phyloP scores from a whole-genome alignment of 2,888 invertebrate species.

The Amiota minor region DNA sequence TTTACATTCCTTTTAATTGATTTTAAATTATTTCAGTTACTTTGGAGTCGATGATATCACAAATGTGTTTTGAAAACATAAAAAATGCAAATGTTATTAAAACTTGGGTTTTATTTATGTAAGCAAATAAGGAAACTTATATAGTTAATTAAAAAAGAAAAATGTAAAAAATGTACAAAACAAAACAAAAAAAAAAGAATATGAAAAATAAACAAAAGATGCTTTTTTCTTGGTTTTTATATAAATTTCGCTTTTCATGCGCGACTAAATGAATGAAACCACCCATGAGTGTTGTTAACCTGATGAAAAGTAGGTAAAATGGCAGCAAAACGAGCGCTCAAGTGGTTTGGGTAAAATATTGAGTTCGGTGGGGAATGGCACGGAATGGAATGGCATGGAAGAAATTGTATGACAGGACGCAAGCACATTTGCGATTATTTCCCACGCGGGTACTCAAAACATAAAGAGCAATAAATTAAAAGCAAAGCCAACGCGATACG shows the following conservation, averaged over 20 bases:
- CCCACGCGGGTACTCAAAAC: slow-evolving; percentile 68
- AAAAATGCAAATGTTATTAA: neutral
- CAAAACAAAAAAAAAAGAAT: slow-evolving; percentile 8
- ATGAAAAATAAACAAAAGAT: slow-evolving; percentile 26
- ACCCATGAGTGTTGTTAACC: slow-evolving; percentile 67
- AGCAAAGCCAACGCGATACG: slow-evolving; percentile 49
- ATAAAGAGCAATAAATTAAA: slow-evolving; percentile 69
- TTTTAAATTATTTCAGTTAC: slow-evolving; percentile 4
- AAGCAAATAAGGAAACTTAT: slow-evolving; percentile 38
- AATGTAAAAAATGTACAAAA: neutral
- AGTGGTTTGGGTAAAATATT: neutral
- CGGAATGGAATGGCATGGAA: slow-evolving; percentile 23
- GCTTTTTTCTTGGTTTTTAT: slow-evolving; percentile 48
- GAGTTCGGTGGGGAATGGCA: slow-evolving; percentile 28
- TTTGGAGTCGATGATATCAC: neutral
- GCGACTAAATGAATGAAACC: slow-evolving; percentile 63
- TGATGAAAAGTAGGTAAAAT: slow-evolving; percentile 64
- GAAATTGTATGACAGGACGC: slow-evolving; percentile 21
- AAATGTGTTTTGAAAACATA: neutral
- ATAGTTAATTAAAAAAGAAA: slow-evolving; percentile 54
- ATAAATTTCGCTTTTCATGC: slow-evolving; percentile 57
- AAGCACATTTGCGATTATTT: slow-evolving; percentile 65
- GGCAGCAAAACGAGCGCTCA: neutral
- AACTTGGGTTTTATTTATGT: slow-evolving; percentile 30
- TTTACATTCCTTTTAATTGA: neutral